Evolutionary conservation across 2,113 vertebrate species (phyloP), one percentile per base, ranked within the genome.

Genomic region (Chaetodon trifascialis): DNA sequence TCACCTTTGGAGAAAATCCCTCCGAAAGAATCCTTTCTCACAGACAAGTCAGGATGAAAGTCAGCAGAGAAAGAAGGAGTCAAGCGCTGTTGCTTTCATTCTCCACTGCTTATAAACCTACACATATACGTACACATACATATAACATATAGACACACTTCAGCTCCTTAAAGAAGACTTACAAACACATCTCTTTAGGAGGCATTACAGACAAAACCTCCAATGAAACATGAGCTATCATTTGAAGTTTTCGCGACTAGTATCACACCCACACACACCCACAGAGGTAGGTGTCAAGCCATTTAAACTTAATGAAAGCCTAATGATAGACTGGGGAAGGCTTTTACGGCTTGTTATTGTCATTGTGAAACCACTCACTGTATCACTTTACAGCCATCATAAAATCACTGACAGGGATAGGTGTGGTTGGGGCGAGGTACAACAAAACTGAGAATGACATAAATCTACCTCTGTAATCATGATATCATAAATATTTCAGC

Each of bases 251-350:
- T 10, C 62, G 30, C 1, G 7, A 60, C 19, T 25, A 34, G 14
- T 38, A 51, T 54, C 38, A n/a, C 44, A 42, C 52, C 59, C 58
- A 80, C 44, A 54, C 76, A 67, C 56, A 74, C 65, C 77, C 54
- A 75, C 34, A 71, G 23, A 54, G 12, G 74, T 71, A 85, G 79
- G 86, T 86, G 85, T 90, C 76, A 70, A 83, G 46, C 81, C 85
- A 87, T 86, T 90, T 92, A 86, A 90, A 91, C 69, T 75, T 89
- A 91, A 94, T 91, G 89, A 89, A 82, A 73, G 51, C 46, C 83
- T 90, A 92, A 90, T 91, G 87, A 92, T 65, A 86, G 86, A 92
- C 77, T 81, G 51, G 47, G 36, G 86, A 73, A 66, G 64, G 30
- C 77, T 85, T 93, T 93, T 86, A 91, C 75, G 83, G 87, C 77